These are phyloP conservation scores for Phyllotreta striolata DNA, from an alignment of 2,888 invertebrate genomes.

Conservation along the genomic window DNA sequence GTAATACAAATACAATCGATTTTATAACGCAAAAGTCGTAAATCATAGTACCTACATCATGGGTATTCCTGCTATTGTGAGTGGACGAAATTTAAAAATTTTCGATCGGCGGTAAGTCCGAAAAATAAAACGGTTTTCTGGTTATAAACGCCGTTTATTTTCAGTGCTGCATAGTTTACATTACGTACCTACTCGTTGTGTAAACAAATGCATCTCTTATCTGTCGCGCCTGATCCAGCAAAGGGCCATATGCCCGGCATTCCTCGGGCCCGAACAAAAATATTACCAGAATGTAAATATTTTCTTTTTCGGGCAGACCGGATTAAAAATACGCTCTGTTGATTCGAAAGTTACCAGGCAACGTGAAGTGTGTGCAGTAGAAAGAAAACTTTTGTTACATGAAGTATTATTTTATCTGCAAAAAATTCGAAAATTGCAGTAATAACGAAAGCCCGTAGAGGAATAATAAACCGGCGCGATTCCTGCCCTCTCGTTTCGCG, in stretches of 20 bases:
- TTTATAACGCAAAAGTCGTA: no score
- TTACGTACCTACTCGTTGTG: slow-evolving; percentile 18
- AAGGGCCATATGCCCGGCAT: slow-evolving; percentile 26
- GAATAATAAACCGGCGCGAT: no score
- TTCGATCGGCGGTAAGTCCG: no score
- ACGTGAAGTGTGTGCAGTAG: not conserved
- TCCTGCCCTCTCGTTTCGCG: no score
- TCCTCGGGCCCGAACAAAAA: slow-evolving; percentile 5
- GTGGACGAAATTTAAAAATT: no score
- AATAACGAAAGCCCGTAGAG: no score
- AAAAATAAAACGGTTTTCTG: no score
- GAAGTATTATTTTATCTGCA: no score
- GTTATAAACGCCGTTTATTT: slow-evolving; percentile 19
- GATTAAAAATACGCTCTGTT: not conserved
- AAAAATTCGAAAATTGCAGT: no score
- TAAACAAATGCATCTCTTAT: slow-evolving; percentile 30
- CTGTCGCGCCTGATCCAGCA: slow-evolving; percentile 17
- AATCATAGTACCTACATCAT: no score
- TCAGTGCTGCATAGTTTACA: slow-evolving; percentile 21
- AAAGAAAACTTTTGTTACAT: not conserved
- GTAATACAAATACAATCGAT: no score
- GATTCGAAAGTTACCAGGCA: not conserved
- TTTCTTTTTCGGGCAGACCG: not conserved
- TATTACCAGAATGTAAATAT: slow-evolving; percentile 8
- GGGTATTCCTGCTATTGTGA: no score